Evolutionary conservation across 2,888 invertebrate species (phyloP).

Genomic region (Thera britannica): DNA sequence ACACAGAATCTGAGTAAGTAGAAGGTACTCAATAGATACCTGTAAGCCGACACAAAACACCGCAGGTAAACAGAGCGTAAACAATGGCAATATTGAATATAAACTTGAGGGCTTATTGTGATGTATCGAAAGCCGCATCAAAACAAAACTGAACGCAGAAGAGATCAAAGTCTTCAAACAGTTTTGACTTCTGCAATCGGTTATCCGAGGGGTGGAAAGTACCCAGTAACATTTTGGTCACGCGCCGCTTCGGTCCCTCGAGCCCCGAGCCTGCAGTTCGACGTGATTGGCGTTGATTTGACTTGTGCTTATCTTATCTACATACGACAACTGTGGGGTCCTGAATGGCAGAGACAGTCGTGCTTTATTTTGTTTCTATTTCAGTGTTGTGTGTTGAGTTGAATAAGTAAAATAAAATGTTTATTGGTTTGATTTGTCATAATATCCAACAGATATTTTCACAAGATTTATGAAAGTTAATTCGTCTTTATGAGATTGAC

Average conservation of each 20-base stretch:
- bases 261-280: conserved; percentile 46
- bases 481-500: too few relatives aligned
- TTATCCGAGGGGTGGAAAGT: conserved; percentile 33
- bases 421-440: neutral
- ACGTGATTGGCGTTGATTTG: conserved; percentile 48
- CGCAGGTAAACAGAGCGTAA: neutral
- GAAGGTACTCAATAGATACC: too few relatives aligned
- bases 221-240: conserved; percentile 57
- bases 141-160: conserved; percentile 16
- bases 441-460: too few relatives aligned
- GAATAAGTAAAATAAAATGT: neutral
- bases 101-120: neutral
- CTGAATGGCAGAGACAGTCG: conserved; percentile 12
- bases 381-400: conserved; percentile 6
- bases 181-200: conserved; percentile 31
- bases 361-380: conserved; percentile 25
- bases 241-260: conserved; percentile 43
- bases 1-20: neutral
- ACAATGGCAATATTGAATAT: neutral
- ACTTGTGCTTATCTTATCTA: conserved; percentile 34
- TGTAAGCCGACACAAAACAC: too few relatives aligned
- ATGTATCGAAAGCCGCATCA: conserved; percentile 9
- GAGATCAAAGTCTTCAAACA: conserved; percentile 28
- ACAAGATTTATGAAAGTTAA: too few relatives aligned
- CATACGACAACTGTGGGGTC: conserved; percentile 32